Evolutionary conservation across 2,113 vertebrate species (phyloP).

Genomic region (Cryptotis parvus): DNA sequence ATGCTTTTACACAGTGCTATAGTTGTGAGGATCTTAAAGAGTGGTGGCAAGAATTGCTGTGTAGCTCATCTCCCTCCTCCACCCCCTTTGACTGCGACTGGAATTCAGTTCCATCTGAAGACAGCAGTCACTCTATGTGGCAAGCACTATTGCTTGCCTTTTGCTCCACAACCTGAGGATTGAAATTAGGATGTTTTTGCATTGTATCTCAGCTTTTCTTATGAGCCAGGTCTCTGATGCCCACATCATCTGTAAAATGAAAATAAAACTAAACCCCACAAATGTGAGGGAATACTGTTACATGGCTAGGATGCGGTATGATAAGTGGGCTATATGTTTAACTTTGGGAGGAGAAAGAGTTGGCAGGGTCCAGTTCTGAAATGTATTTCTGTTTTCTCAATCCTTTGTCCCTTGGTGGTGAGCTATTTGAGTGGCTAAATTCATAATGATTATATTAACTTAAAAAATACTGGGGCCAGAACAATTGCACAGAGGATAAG

Average conservation of each 20-base stretch:
- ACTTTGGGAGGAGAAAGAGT: neutral
- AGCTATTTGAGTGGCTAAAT: neutral
- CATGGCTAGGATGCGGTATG: neutral
- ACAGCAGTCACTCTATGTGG: neutral
- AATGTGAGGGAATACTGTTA: neutral
- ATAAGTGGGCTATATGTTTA: slow-evolving; percentile 1
- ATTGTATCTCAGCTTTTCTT: slow-evolving; percentile 2
- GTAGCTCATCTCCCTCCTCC: neutral
- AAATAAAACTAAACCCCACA: slow-evolving; percentile 9
- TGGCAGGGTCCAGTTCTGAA: neutral
- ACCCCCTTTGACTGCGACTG: slow-evolving; percentile 34
- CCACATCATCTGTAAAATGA: slow-evolving; percentile 1
- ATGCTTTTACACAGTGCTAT: neutral
- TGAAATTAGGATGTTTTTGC: slow-evolving; percentile 2
- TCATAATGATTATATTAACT: neutral
- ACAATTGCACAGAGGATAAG: too few species aligned
- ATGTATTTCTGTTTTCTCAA: neutral
- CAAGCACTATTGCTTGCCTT: slow-evolving; percentile 13
- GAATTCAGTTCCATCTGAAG: neutral
- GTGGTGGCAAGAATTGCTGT: neutral
- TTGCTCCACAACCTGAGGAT: neutral
- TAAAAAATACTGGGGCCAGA: too few species aligned
- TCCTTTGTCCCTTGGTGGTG: neutral
- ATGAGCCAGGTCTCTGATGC: neutral
- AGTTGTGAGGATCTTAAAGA: neutral